Percentiles rank a stretch among this genome's conserved stretches.
Evolutionary conservation across 2,888 invertebrate species (phyloP).

Genomic region (Drosophila ustulata): DNA sequence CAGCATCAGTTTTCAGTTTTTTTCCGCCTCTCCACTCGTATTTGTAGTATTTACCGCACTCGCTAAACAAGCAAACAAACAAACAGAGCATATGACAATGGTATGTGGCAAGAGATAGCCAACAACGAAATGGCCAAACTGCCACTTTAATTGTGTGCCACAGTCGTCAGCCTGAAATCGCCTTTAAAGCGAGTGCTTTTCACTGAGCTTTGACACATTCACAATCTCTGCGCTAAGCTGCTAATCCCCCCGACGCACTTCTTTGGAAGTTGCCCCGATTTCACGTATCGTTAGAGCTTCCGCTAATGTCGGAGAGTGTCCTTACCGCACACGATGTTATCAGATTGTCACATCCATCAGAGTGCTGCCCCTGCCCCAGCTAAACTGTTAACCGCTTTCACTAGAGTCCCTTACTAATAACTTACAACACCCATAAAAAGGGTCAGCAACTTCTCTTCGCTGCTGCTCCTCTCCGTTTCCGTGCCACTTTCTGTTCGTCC

Average conservation of each 20-base stretch:
- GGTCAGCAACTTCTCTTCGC: conserved; percentile 28
- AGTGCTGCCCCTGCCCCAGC: background rate
- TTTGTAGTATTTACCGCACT: conserved; percentile 57
- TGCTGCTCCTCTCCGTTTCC: background rate
- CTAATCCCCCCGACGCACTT: background rate
- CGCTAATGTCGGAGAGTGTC: background rate
- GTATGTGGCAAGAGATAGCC: conserved; percentile 57
- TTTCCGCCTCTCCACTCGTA: background rate
- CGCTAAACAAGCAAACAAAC: conserved; percentile 65
- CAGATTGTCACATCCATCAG: conserved; percentile 40
- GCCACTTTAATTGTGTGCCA: conserved; percentile 30
- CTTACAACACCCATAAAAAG: conserved; percentile 40
- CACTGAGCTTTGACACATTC: background rate
- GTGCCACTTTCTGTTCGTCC: conserved; percentile 27
- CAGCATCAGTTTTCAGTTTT: conserved; percentile 21
- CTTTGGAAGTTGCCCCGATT: background rate
- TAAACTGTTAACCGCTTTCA: conserved; percentile 39
- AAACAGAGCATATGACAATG: conserved; percentile 44
- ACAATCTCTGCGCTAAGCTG: background rate
- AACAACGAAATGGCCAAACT: conserved; percentile 21
- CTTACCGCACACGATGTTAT: conserved; percentile 15
- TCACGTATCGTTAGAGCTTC: conserved; percentile 1
- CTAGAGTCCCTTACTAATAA: conserved; percentile 38
- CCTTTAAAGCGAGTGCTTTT: background rate
- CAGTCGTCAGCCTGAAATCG: conserved; percentile 7